Base-by-base conservation (phyloP, 2,888 invertebrate species). In the Perizoma flavofasciatum region DNA sequence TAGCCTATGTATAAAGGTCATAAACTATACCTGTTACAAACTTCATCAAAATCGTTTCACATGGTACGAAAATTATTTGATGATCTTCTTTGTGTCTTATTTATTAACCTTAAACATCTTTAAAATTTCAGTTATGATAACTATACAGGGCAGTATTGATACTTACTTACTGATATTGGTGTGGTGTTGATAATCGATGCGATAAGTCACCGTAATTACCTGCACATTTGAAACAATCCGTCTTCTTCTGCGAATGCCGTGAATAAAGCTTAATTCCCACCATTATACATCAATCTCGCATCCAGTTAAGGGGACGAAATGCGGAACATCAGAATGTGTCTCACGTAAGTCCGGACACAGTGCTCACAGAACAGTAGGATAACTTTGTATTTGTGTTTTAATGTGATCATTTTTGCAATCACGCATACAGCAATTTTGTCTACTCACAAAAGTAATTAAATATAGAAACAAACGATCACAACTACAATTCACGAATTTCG, bases 251-350 rank as follows among this genome's bases (percentile, higher is more conserved):
- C 56, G 54, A 68, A 65, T 59, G 62, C 66, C 58, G 61, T 68
- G 67, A 74, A 79, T 77, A 74, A 75, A 71, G 74, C 77, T 79
- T 82, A 82, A 83, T 86, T 81, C 81, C 74, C 72, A 69, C 82
- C 77, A 86, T 87, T 88, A 85, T 88, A 82, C 83, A 86, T 89
- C 88, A 87, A 86, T 88, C 86, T 80, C 74, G 75, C 67, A 74
- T 77, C 85, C 82, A 82, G 78, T 85, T 83, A 84, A 75, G 75
- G 70, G 67, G 70, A 68, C 73, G 77, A 55, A 56, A 74, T 77
- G 81, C 80, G 79, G 75, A 82, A 76, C 78, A 83, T 85, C 82
- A 72, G 81, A 78, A 89, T 88, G 88, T 85, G 85, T 83, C 83
- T 86, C 88, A 85, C 88, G 87, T 85, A 62, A 62, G 62, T 58